Base-by-base conservation (phyloP, 1,140 invertebrate genomes). In the Heliconius eleuchia region DNA sequence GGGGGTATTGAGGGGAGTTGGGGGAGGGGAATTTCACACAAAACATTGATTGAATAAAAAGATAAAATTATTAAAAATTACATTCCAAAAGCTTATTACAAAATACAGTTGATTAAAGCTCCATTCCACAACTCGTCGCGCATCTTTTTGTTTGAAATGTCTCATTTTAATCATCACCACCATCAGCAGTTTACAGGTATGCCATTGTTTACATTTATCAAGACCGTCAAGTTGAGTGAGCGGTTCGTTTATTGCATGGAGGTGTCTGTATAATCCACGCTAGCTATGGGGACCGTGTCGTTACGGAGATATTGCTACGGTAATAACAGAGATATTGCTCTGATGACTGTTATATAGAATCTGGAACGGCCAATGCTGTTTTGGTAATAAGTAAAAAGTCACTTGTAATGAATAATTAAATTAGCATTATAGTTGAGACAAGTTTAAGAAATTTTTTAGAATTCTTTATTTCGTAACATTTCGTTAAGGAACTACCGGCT, bases 311-410 rank as follows among this genome's bases (percentile, higher is more conserved):
- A 90, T 88, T 86, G 84, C 87, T 72, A 78, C 76, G 76, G 84
- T 90, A 90, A 90, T 88, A 88, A 87, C 82, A 76, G 81, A 84
- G 84, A 88, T 89, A 90, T 90, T 86, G 85, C 71, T 82, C 71
- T 71, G 74, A 80, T 77, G 70, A 82, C 76, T 78, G 78, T 73
- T 60, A 76, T 81, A 77, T 81, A 76, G 79, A 79, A 46, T 71
- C 77, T 77, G 34, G 73, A 81, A 76, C 79, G 72, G 74, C 50
- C 74, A 30, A 27, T 30, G 1, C 4, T 66, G 50, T 60, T 57
- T 37, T 57, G 19, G 8, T 66, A 66, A 13, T 66, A 66, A 13
- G 9, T 30, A 9, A 23, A 57, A 57, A 57, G 1, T n/a, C 2
- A 57, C 13, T 46, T 46, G 3, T 46, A 16, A 46, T 23, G n/a